Conservation (phyloP, 2,797 vertebrate genomes). For the Macroramphosus scolopax region DNA sequence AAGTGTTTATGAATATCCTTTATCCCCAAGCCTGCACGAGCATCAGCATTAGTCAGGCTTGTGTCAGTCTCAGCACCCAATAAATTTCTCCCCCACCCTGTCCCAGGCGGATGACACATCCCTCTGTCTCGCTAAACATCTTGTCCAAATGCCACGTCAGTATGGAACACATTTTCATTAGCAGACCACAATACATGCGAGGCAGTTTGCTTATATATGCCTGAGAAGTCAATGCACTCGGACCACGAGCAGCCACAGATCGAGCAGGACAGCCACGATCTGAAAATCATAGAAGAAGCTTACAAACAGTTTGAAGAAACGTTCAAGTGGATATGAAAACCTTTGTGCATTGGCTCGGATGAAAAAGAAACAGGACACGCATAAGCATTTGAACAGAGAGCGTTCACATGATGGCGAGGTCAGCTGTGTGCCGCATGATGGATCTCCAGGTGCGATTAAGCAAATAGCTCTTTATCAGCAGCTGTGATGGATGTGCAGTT, state of each 20-base stretch:
- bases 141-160: conserved; percentile 41
- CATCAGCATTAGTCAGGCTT: conserved; percentile 31
- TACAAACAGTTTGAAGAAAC: too few relatives aligned
- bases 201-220: conserved; percentile 13
- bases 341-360: too few relatives aligned
- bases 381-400: too few relatives aligned
- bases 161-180: conserved; percentile 38
- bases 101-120: conserved; percentile 50
- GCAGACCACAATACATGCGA: conserved; percentile 34
- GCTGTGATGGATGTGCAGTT: conserved; percentile 40
- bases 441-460: conserved; percentile 45
- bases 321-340: too few relatives aligned
- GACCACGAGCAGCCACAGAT: background rate
- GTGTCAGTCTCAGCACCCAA: conserved; percentile 41
- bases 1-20: conserved; percentile 45
- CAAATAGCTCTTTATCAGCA: too few relatives aligned
- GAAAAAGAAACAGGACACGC: too few relatives aligned
- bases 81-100: conserved; percentile 49
- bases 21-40: conserved; percentile 25
- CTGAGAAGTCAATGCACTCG: too few relatives aligned
- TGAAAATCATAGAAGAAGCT: too few relatives aligned
- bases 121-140: conserved; percentile 38
- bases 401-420: too few relatives aligned
- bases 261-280: too few relatives aligned
- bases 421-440: conserved; percentile 37